These are phyloP conservation scores for Drosophila mauritiana DNA, from an alignment of 1,140 invertebrate genomes.

Conservation along the genomic window DNA sequence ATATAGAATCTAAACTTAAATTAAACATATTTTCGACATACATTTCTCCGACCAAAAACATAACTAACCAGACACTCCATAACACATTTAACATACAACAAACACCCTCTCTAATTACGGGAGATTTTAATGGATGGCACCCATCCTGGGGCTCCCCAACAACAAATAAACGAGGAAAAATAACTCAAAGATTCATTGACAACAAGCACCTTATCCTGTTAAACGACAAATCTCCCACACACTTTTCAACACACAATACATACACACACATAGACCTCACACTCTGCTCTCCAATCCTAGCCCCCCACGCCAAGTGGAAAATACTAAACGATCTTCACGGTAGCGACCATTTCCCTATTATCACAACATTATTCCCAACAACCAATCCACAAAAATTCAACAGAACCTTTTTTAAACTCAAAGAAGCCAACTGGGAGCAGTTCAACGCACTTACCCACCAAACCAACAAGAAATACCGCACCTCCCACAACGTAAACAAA, in stretches of 20 bases:
- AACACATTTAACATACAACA: too few relatives aligned
- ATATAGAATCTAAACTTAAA: too few relatives aligned
- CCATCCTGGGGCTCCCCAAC: not conserved
- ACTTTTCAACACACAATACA: conserved; percentile 26
- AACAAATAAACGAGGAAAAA: conserved; percentile 26
- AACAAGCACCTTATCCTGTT: not conserved
- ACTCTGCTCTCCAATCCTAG: conserved; percentile 3
- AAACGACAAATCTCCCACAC: conserved; percentile 6
- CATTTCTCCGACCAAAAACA: too few relatives aligned
- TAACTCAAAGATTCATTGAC: conserved; percentile 8
- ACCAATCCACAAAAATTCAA: conserved; percentile 4
- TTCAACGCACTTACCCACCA: conserved; percentile 1
- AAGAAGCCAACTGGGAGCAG: conserved; percentile 19
- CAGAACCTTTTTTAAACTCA: conserved; percentile 3
- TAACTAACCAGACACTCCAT: too few relatives aligned
- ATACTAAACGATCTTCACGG: conserved; percentile 26
- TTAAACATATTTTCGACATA: too few relatives aligned
- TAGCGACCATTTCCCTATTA: conserved; percentile 7
- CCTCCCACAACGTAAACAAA: not conserved
- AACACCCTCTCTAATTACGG: too few relatives aligned
- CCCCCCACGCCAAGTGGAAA: conserved; percentile 26
- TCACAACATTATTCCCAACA: conserved; percentile 17
- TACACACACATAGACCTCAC: not conserved
- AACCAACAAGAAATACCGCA: conserved; percentile 2
- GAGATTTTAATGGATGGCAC: too few relatives aligned